Conservation (phyloP, 1,140 invertebrate species). For the Galleria mellonella region DNA sequence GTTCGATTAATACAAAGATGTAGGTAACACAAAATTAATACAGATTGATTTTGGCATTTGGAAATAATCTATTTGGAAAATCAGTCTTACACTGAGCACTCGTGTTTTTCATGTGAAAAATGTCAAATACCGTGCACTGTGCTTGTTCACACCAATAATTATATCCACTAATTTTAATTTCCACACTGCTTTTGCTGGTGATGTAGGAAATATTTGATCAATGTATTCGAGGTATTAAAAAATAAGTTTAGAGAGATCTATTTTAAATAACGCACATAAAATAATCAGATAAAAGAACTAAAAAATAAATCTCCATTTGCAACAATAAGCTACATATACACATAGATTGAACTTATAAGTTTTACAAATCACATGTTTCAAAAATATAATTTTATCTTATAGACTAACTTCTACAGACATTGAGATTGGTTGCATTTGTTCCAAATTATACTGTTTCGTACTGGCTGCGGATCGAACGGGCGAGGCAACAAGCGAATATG, state of each 20-base stretch:
- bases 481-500: slow-evolving; percentile 91
- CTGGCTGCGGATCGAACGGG: slow-evolving; percentile 90
- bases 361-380: slow-evolving; percentile 18
- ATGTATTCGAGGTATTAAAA: background rate
- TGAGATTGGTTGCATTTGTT: background rate
- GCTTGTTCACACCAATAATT: slow-evolving; percentile 13
- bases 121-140: slow-evolving; percentile 21
- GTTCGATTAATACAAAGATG: too few relatives aligned
- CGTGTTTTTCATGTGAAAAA: slow-evolving; percentile 11
- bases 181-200: too few relatives aligned
- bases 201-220: too few relatives aligned
- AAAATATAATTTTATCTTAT: too few relatives aligned
- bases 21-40: slow-evolving; percentile 11
- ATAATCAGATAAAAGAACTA: slow-evolving; percentile 19
- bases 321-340: slow-evolving; percentile 20
- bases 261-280: slow-evolving; percentile 10
- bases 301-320: slow-evolving; percentile 12
- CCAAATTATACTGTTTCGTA: slow-evolving; percentile 89
- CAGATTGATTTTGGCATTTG: slow-evolving; percentile 27
- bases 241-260: background rate
- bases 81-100: slow-evolving; percentile 66
- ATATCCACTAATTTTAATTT: too few relatives aligned
- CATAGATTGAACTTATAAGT: slow-evolving; percentile 5
- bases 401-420: background rate
- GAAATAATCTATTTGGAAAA: slow-evolving; percentile 50